Evolutionary conservation across 2,797 vertebrate genomes (phyloP).

Genomic region (Sebastes itinus): DNA sequence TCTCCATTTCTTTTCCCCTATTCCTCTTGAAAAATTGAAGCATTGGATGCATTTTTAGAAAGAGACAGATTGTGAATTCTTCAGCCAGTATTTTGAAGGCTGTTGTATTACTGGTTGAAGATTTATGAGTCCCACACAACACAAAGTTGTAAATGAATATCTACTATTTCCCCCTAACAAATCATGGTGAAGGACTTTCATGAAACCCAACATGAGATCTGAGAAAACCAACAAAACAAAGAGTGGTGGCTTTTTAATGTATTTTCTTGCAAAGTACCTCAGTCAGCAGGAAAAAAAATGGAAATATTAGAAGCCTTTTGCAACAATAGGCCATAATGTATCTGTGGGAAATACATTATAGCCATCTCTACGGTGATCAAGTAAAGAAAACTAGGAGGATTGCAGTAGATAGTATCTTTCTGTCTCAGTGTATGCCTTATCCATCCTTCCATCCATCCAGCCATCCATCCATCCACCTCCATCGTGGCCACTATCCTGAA

Average conservation of each 20-base stretch:
- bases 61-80: neutral
- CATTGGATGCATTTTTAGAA: neutral
- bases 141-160: neutral
- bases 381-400: neutral
- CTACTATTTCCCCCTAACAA: neutral
- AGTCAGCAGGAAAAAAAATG: neutral
- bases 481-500: neutral
- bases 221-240: neutral
- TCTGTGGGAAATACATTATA: neutral
- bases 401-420: neutral
- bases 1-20: neutral
- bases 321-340: neutral
- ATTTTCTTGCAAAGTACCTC: neutral
- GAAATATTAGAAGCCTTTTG: neutral
- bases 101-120: neutral
- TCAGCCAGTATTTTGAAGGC: neutral
- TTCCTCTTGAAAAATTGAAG: neutral
- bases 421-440: neutral
- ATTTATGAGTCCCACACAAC: neutral
- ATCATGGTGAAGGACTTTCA: neutral
- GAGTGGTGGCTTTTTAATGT: neutral
- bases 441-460: neutral
- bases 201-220: neutral
- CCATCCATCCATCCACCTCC: neutral
- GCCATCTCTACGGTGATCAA: neutral